Percentiles rank a stretch among this genome's conserved stretches.
Evolutionary conservation across 2,113 vertebrate species (phyloP).

Genomic region (Gymnarchus niloticus): DNA sequence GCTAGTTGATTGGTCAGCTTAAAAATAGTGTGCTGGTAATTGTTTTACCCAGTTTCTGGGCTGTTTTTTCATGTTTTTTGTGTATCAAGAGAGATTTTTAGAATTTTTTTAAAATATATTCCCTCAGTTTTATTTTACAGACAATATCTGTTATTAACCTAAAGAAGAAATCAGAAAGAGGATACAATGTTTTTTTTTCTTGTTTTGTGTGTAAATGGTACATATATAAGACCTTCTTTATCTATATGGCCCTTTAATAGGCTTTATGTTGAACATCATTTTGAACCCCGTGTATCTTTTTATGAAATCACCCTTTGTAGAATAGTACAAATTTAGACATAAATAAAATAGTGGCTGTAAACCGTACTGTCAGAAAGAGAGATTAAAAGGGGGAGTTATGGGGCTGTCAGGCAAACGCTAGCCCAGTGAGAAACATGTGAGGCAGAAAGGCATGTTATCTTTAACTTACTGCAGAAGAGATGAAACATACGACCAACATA

Average conservation of each 20-base stretch:
- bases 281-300: not conserved
- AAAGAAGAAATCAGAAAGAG: not conserved
- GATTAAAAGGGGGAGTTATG: conserved; percentile 61
- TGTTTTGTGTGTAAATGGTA: not conserved
- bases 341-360: conserved; percentile 60
- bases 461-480: conserved; percentile 49
- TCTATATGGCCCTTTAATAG: not conserved
- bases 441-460: conserved; percentile 59
- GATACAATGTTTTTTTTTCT: not conserved
- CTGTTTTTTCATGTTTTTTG: not conserved
- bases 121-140: not conserved
- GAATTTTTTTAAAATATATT: not conserved
- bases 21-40: not conserved
- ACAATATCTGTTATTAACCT: not conserved
- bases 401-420: conserved; percentile 54
- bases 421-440: conserved; percentile 51
- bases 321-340: conserved; percentile 54
- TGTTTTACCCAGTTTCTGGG: not conserved
- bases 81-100: not conserved
- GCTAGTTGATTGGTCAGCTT: not conserved
- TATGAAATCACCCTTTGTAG: conserved; percentile 20
- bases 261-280: not conserved
- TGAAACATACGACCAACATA: conserved; percentile 44
- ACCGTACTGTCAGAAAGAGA: conserved; percentile 56
- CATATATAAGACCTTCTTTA: not conserved